Conservation (phyloP, 2,113 vertebrate genomes). For the Myrmecobius fasciatus region DNA sequence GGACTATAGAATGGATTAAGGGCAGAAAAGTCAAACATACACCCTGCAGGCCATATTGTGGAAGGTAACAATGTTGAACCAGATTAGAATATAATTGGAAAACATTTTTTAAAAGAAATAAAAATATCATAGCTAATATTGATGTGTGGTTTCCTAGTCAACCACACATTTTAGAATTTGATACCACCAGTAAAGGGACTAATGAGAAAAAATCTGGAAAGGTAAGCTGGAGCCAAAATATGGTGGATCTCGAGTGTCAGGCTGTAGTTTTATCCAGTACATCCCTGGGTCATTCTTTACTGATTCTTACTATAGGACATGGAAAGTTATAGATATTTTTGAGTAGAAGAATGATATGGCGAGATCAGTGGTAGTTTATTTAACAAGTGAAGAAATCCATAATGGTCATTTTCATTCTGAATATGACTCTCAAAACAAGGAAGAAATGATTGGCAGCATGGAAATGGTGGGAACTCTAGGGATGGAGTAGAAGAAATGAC, state of each 20-base stretch:
- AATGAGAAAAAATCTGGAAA: background rate
- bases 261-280: background rate
- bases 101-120: background rate
- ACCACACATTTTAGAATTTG: background rate
- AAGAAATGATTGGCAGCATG: background rate
- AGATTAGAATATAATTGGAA: background rate
- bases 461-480: background rate
- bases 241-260: background rate
- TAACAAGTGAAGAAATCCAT: background rate
- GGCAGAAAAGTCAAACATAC: background rate
- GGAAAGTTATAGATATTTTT: background rate
- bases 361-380: background rate
- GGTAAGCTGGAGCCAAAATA: background rate
- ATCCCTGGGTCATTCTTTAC: background rate
- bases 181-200: background rate
- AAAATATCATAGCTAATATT: background rate
- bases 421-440: background rate
- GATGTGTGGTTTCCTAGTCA: background rate
- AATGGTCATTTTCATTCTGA: background rate
- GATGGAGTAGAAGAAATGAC: background rate
- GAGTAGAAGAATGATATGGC: background rate
- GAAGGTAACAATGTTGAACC: background rate
- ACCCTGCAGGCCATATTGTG: background rate
- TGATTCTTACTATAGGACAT: background rate
- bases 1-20: background rate